Evolutionary conservation across 1,140 invertebrate species (phyloP), one percentile per base, ranked within the genome.

Genomic region (Rhysida immarginata): DNA sequence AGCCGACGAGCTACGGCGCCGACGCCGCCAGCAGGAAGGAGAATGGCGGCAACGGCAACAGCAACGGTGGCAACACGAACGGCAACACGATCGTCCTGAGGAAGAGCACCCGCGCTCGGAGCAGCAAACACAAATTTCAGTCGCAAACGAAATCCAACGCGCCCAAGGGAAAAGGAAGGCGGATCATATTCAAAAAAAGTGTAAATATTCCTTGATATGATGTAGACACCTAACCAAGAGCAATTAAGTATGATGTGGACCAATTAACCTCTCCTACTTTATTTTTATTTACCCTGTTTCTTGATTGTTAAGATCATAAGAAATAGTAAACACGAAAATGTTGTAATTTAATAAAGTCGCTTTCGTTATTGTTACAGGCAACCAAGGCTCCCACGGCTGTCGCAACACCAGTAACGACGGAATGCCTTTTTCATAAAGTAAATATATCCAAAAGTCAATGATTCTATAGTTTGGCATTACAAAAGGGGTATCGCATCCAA

Each of bases 391-490:
- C 86, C 16, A 75, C 78, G 2, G 77, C 86, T 21, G 83, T 86
- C 27, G 80, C 86, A 0, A 87, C 84, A 44, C 80, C 86, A 2
- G 77, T 87, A 1, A 87, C 85, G 3, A 83, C 81, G 60, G 80
- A 87, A 57, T 84, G 78, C 64, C 75, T 92, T 8, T 92, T 87
- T 72, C 83, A 84, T 70, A 85, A 88, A 72, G 83, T 84, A 21
- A 48, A 5, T 35, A n/a, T n/a, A n/a, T n/a, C n/a, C n/a, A n/a
- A n/a, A n/a, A n/a, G n/a, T n/a, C n/a, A n/a, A n/a, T n/a, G n/a
- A n/a, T n/a, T n/a, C n/a, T n/a, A n/a, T n/a, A n/a, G n/a, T n/a
- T n/a, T n/a, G n/a, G n/a, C n/a, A n/a, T n/a, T n/a, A n/a, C n/a
- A n/a, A n/a, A n/a, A n/a, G n/a, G n/a, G n/a, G n/a, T n/a, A n/a